phyloP scores from a whole-genome alignment of 2,113 vertebrate genomes.

The Brachypteracias leptosomus region DNA sequence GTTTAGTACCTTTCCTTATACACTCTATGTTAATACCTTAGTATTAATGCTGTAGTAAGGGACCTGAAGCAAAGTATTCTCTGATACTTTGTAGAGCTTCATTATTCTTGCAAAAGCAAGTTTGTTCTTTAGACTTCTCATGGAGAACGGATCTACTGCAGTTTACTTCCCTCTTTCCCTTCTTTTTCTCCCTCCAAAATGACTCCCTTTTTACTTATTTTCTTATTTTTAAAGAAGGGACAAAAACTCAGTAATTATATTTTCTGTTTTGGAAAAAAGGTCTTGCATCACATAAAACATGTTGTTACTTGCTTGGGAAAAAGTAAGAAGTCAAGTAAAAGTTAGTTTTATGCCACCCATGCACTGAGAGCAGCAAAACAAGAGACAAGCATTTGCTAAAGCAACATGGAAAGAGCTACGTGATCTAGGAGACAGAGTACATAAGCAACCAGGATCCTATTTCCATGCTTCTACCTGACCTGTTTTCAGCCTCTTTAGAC shows the following conservation, averaged over 20 bases:
- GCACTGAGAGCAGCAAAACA: background rate
- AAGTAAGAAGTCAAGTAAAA: background rate
- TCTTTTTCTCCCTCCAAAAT: background rate
- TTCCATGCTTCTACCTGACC: background rate
- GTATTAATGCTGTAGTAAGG: background rate
- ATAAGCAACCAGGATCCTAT: background rate
- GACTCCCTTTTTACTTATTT: background rate
- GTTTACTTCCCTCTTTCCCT: rapidly evolving
- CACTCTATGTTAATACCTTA: background rate
- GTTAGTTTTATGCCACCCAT: background rate
- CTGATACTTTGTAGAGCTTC: background rate
- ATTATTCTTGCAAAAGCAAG: background rate
- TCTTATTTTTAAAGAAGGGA: background rate
- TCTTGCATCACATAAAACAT: background rate
- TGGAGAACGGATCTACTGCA: background rate
- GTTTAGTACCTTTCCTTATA: background rate
- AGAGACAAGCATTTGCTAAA: background rate
- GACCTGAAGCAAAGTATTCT: background rate
- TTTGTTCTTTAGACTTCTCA: background rate
- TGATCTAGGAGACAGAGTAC: background rate
- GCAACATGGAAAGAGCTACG: background rate
- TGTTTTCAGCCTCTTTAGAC: background rate
- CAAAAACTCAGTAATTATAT: background rate
- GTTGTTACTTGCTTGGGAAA: background rate
- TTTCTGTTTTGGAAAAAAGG: background rate